A percentile compares a stretch with the other conserved stretches of the same genome.
Conservation (phyloP, 2,888 invertebrate species). For the Lamproptera curius region DNA sequence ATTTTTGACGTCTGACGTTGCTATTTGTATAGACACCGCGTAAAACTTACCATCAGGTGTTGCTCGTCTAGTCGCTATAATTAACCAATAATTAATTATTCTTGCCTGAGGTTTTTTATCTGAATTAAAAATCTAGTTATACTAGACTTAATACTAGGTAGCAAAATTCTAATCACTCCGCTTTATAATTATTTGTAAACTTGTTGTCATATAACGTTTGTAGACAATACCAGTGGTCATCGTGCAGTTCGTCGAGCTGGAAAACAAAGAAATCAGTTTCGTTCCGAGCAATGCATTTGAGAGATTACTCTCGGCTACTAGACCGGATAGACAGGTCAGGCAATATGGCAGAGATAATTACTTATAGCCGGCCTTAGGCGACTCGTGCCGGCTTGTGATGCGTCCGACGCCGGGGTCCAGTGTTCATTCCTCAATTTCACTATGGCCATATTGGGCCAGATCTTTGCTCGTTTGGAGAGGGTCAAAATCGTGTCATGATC, state of each 20-base stretch:
- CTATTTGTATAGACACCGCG: no score
- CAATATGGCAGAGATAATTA: slow-evolving; percentile 20
- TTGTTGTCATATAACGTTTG: no score
- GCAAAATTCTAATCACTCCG: no score
- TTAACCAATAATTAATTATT: no score
- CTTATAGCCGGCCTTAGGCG: slow-evolving; percentile 24
- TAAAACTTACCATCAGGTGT: no score
- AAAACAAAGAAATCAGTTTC: slow-evolving; percentile 10
- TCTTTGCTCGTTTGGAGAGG: neutral
- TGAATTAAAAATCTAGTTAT: no score
- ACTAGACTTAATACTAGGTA: no score
- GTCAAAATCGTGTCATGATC: slow-evolving; percentile 7
- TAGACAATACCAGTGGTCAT: neutral
- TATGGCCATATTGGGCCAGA: slow-evolving; percentile 9
- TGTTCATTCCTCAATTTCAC: slow-evolving; percentile 23
- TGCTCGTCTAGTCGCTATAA: no score
- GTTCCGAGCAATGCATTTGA: slow-evolving; percentile 9
- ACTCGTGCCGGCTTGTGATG: slow-evolving; percentile 31
- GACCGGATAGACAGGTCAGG: slow-evolving; percentile 16
- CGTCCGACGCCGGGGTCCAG: slow-evolving; percentile 24
- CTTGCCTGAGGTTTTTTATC: no score
- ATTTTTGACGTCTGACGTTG: no score
- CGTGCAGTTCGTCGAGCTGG: neutral
- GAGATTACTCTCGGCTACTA: slow-evolving; percentile 3
- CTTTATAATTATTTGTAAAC: no score